Base-by-base conservation (phyloP, 2,113 vertebrate genomes). In the Stigmatopora nigra region DNA sequence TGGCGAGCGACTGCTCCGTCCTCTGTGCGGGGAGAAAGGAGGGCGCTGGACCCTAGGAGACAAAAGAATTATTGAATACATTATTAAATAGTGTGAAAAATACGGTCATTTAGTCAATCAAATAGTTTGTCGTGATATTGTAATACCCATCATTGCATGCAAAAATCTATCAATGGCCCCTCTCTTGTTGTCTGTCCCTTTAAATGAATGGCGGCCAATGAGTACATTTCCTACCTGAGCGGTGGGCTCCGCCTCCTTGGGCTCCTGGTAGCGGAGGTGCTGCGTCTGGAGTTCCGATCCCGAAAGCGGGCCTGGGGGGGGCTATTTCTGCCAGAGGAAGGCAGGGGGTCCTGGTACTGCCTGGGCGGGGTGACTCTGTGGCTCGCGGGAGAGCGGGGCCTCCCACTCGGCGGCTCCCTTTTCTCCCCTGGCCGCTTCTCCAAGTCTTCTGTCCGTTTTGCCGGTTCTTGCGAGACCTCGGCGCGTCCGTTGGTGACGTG, bases 331-430 rank as follows among this genome's bases (percentile, higher is more conserved):
- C 84, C 75, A 20, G 75, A 75, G 14, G 80, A 66, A 13, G 72
- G 0, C 0, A 69, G 66, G 11, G 78, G 82, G 41, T 88, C 86
- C 72, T 88, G 85, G 25, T 91, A 91, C 62, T 89, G 88, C 38
- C 82, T 83, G 3, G 90, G 91, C 25, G 90, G 90, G 9, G 85
- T 83, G 61, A 82, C 82, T 2, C 80, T 77, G 0, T n/a, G 78
- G 72, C 10, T 85, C 0, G 75, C 1, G 75, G 63, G 76, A 41
- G 85, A 79, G 22, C 25, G 70, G 8, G 78, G 78, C 64, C 70
- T 82, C 60, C 52, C 78, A 36, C 57, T 46, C 2, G 22, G 5
- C 31, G 15, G 20, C 44, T 61, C 41, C 19, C 17, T 61, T 41
- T 19, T 61, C 19, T 20, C n/a, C 13, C 41, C 2, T 4, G 58